phyloP scores from a whole-genome alignment of 2,888 invertebrate species.

The Mesorhabditis belari region DNA sequence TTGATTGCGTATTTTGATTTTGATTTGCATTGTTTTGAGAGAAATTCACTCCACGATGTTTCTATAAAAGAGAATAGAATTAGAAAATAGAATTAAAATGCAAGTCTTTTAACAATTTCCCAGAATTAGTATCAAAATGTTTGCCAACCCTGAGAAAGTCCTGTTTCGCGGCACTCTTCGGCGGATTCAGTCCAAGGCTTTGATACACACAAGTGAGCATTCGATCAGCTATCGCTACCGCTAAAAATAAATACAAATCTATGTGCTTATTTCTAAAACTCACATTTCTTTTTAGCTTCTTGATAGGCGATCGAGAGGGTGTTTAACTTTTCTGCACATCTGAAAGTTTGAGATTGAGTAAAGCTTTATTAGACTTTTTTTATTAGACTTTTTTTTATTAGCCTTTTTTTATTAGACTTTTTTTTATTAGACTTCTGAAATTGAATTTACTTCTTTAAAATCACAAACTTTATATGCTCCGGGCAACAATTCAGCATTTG shows the following conservation, averaged over 20 bases:
- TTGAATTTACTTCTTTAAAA: not conserved
- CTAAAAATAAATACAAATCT: too few relatives aligned
- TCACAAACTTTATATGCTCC: slow-evolving; percentile 20
- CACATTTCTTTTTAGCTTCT: not conserved
- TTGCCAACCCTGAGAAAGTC: not conserved
- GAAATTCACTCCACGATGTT: too few relatives aligned
- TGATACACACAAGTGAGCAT: not conserved
- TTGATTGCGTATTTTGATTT: not conserved
- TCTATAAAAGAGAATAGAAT: too few relatives aligned
- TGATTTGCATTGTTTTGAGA: not conserved
- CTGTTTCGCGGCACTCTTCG: not conserved
- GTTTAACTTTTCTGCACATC: not conserved
- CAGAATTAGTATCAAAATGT: too few relatives aligned
- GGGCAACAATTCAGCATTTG: slow-evolving; percentile 32
- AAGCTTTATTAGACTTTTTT: too few relatives aligned
- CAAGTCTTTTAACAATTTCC: not conserved
- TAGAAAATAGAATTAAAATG: not conserved
- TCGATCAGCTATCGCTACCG: not conserved
- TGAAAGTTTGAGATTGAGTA: too few relatives aligned
- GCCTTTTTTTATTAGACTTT: too few relatives aligned
- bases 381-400: too few relatives aligned
- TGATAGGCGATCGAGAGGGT: not conserved
- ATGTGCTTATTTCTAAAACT: not conserved
- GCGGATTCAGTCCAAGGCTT: not conserved
- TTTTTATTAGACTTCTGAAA: too few relatives aligned